Conservation (phyloP, 1,140 invertebrate genomes). For the Apis florea region DNA sequence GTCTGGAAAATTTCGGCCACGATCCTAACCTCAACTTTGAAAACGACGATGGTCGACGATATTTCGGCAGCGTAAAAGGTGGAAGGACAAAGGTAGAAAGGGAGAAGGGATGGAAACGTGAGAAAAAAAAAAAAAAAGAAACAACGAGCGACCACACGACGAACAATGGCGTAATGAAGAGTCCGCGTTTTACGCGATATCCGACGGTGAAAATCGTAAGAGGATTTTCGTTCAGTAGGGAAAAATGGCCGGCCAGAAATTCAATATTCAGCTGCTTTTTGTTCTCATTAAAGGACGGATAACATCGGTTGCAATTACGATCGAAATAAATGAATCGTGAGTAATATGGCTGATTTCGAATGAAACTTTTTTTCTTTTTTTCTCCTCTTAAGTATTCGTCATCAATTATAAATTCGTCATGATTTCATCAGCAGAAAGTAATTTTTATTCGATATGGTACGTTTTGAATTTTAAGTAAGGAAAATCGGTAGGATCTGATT, state of each 20-base stretch:
- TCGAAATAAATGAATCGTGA: neutral
- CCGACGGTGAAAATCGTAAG: slow-evolving; percentile 12
- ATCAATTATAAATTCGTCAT: too few species aligned
- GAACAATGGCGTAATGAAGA: slow-evolving; percentile 32
- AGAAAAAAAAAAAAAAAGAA: neutral
- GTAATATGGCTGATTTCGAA: neutral
- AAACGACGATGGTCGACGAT: neutral
- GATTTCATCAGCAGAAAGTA: too few species aligned
- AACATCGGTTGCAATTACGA: neutral
- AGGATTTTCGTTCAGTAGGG: slow-evolving; percentile 16
- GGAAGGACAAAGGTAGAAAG: neutral
- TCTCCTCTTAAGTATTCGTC: too few species aligned
- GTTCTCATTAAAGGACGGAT: slow-evolving; percentile 13
- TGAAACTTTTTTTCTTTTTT: too few species aligned
- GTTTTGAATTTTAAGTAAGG: too few species aligned
- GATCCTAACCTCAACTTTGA: too few species aligned
- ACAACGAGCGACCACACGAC: slow-evolving; percentile 22
- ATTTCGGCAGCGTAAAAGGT: neutral
- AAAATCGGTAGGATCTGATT: too few species aligned
- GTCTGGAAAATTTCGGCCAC: too few species aligned
- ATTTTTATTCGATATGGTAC: too few species aligned
- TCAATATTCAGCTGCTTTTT: slow-evolving; percentile 23
- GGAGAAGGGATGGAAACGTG: too few species aligned
- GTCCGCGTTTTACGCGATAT: slow-evolving; percentile 16
- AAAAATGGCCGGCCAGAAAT: slow-evolving; percentile 18